Evolutionary conservation across 2,113 vertebrate species (phyloP).

Genomic region (Smithornis capensis): DNA sequence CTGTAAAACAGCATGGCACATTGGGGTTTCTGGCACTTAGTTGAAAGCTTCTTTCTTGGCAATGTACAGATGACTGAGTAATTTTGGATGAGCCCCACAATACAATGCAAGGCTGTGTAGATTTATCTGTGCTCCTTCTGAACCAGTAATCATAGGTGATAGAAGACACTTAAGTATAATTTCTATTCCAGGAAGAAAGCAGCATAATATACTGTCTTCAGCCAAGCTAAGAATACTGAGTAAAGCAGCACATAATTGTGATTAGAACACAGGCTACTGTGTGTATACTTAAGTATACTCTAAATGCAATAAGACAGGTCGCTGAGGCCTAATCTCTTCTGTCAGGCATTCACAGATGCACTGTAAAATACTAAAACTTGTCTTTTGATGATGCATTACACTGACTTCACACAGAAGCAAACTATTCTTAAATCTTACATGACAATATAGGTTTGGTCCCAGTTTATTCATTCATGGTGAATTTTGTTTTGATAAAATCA

Average conservation of each 20-base stretch:
- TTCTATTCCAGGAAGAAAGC: not conserved
- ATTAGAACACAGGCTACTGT: not conserved
- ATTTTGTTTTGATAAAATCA: not conserved
- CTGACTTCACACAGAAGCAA: not conserved
- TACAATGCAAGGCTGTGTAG: not conserved
- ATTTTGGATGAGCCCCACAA: not conserved
- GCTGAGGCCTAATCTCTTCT: not conserved
- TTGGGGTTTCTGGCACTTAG: not conserved
- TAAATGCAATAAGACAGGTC: not conserved
- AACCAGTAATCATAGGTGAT: not conserved
- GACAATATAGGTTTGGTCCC: not conserved
- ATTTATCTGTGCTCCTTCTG: not conserved
- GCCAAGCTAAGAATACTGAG: not conserved
- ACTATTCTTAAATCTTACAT: not conserved
- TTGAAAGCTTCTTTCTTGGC: not conserved
- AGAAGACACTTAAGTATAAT: not conserved
- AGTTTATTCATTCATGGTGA: not conserved
- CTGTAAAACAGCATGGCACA: not conserved
- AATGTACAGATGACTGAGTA: not conserved
- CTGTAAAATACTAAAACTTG: not conserved
- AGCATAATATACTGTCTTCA: not conserved
- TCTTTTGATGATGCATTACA: not conserved
- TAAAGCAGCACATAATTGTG: not conserved
- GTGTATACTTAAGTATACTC: not conserved
- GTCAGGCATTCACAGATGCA: not conserved